phyloP scores from a whole-genome alignment of 2,888 invertebrate genomes.

The Steinernema carpocapsae region DNA sequence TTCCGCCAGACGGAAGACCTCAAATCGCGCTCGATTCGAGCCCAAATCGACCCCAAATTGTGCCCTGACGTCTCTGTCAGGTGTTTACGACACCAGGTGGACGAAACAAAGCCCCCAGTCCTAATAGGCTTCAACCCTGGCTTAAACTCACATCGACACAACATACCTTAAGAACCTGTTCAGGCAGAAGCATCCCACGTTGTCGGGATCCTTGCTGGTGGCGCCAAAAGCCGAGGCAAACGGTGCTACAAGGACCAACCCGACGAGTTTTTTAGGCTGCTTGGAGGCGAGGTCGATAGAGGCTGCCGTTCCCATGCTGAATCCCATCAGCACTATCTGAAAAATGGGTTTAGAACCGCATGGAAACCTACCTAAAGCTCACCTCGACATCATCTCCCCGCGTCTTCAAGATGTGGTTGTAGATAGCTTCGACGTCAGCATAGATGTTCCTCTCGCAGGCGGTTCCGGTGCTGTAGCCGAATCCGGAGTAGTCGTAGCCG shows the following conservation, averaged over 20 bases:
- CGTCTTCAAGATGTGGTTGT: conserved; percentile 48
- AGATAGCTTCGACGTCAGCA: conserved; percentile 57
- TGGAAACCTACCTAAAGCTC: not conserved
- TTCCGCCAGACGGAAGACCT: too few species aligned
- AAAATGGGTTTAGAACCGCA: not conserved
- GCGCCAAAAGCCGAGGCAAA: conserved; percentile 56
- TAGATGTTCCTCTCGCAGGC: conserved; percentile 58
- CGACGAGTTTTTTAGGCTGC: conserved; percentile 42
- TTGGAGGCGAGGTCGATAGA: conserved; percentile 56
- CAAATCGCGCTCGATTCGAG: too few species aligned
- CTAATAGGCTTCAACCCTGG: too few species aligned
- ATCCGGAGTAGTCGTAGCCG: conserved; percentile 61
- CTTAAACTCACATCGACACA: not conserved
- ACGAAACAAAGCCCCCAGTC: too few species aligned
- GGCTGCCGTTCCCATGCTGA: conserved; percentile 61
- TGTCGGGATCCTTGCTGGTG: conserved; percentile 32
- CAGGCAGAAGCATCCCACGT: conserved; percentile 40
- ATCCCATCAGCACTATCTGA: conserved; percentile 60
- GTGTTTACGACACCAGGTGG: too few species aligned
- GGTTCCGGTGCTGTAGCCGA: conserved; percentile 56
- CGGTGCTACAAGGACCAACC: conserved; percentile 61
- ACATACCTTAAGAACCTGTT: conserved; percentile 53
- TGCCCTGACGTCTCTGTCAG: too few species aligned
- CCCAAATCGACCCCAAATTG: too few species aligned
- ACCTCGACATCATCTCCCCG: conserved; percentile 49